Conservation (phyloP, 2,797 vertebrate species). For the Leucoraja ocellata region DNA sequence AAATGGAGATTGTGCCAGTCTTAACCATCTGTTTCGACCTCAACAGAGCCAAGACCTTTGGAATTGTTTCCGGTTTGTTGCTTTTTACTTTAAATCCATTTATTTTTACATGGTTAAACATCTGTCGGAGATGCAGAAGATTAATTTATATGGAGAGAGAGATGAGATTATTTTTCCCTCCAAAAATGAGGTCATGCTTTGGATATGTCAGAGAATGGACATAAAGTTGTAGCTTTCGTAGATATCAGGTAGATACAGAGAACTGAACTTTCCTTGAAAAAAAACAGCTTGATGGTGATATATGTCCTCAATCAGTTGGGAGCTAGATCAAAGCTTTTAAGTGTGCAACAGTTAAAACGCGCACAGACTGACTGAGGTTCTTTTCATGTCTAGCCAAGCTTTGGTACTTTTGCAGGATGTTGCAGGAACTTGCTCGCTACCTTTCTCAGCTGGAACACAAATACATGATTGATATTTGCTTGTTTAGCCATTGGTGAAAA, state of each 20-base stretch:
- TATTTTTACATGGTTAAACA: conserved; percentile 27
- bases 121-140: conserved; percentile 18
- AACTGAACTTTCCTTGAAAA: conserved; percentile 27
- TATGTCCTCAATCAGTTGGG: neutral
- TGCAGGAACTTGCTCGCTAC: neutral
- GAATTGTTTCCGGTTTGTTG: neutral
- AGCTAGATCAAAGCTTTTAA: neutral
- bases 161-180: conserved; percentile 11
- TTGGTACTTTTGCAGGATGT: neutral
- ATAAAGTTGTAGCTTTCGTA: conserved; percentile 22
- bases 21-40: conserved; percentile 12
- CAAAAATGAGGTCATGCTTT: neutral
- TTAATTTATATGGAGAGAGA: conserved; percentile 32
- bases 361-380: neutral
- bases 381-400: conserved; percentile 1
- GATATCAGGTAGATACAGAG: conserved; percentile 12
- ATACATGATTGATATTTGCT: neutral
- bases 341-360: neutral
- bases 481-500: neutral
- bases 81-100: conserved; percentile 18
- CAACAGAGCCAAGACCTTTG: neutral
- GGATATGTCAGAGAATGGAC: neutral
- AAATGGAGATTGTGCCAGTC: conserved; percentile 23
- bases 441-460: neutral
- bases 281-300: neutral